phyloP scores from a whole-genome alignment of 2,888 invertebrate species.

The Perdita meconis region DNA sequence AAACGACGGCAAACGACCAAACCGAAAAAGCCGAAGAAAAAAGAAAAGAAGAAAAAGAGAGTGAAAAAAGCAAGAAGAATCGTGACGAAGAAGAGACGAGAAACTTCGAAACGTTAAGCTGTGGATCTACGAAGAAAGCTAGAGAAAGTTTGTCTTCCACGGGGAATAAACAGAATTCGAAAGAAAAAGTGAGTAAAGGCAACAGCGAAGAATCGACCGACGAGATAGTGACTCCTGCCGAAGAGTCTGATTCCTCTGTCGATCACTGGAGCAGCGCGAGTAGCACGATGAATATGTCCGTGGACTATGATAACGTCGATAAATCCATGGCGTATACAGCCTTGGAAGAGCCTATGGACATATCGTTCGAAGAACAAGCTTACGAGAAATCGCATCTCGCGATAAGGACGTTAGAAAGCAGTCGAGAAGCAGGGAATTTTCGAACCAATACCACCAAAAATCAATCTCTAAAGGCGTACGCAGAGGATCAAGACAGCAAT shows the following conservation, averaged over 20 bases:
- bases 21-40: not conserved
- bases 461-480: not conserved
- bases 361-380: slow-evolving; percentile 36
- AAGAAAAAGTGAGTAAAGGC: not conserved
- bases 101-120: not conserved
- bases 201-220: slow-evolving; percentile 10
- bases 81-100: not conserved
- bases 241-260: slow-evolving; percentile 23
- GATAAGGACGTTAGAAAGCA: not conserved
- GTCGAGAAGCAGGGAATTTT: not conserved
- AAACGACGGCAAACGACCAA: not conserved
- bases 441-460: not conserved
- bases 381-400: not conserved
- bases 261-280: slow-evolving; percentile 34
- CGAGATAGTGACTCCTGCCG: slow-evolving; percentile 31
- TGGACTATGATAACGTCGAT: slow-evolving; percentile 14
- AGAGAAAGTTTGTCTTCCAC: too few species aligned
- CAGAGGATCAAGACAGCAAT: not conserved
- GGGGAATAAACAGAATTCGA: not conserved
- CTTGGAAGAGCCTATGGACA: slow-evolving; percentile 31
- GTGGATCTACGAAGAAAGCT: not conserved
- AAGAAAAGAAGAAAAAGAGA: not conserved
- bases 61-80: not conserved
- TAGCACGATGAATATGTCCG: slow-evolving; percentile 15
- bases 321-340: not conserved